These are phyloP conservation scores for Amphiura filiformis DNA, from an alignment of 35 echinoderm and acorn worm species.

Conservation along the genomic window DNA sequence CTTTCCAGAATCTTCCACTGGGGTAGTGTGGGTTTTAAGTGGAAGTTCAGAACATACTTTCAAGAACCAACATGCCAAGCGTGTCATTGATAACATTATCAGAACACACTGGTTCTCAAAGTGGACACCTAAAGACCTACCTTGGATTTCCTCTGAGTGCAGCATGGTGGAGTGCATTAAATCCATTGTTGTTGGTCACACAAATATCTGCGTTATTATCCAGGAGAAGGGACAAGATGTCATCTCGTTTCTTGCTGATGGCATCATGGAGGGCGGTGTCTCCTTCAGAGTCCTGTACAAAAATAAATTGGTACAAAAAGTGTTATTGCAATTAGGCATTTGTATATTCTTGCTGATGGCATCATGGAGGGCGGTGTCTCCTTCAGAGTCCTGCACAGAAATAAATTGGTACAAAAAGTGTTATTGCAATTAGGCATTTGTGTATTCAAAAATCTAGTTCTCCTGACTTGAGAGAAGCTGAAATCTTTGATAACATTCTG, in stretches of 20 bases:
- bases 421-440: too few species aligned
- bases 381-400: constrained; percentile 85
- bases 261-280: constrained; percentile 96
- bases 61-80: too few species aligned
- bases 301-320: background rate
- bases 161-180: constrained; percentile 97
- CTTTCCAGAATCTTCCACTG: too few species aligned
- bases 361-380: constrained; percentile 94
- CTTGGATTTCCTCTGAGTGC: constrained; percentile 98
- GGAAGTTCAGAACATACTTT: too few species aligned
- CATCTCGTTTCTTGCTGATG: constrained; percentile 98
- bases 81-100: too few species aligned
- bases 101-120: too few species aligned
- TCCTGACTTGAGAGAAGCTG: too few species aligned
- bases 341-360: constrained; percentile 98
- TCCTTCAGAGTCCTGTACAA: constrained; percentile 89
- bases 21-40: too few species aligned
- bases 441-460: too few species aligned
- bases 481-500: too few species aligned
- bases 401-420: background rate
- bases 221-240: constrained; percentile 89
- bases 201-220: constrained; percentile 98
- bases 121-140: too few species aligned
- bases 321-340: too few species aligned
- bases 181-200: constrained; percentile 99